Evolutionary conservation across 2,797 vertebrate genomes (phyloP).

Genomic region (Cichlasoma orientale): DNA sequence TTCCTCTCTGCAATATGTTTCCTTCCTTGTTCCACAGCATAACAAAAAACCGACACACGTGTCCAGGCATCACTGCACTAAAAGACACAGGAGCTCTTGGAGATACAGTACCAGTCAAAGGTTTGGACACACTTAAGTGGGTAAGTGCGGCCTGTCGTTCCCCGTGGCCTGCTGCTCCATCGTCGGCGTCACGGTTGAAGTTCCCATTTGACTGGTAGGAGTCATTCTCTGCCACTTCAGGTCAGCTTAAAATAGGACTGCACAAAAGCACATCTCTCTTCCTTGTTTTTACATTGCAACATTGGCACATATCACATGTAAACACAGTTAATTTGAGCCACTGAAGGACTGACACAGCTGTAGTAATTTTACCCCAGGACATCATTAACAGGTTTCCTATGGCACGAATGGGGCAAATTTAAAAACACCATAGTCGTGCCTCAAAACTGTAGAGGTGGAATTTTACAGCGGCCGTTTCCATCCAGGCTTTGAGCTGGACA

Average conservation of each 20-base stretch:
- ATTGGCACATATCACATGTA: not conserved
- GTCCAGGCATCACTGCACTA: conserved; percentile 33
- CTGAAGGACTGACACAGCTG: not conserved
- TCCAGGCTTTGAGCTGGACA: conserved; percentile 59
- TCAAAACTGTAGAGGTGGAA: conserved; percentile 34
- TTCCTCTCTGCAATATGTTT: conserved; percentile 71
- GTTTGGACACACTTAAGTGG: too few relatives aligned
- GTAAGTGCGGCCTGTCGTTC: conserved; percentile 6
- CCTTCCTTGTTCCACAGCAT: conserved; percentile 66
- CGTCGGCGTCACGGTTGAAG: not conserved
- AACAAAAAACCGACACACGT: conserved; percentile 51
- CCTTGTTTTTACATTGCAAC: not conserved
- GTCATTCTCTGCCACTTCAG: not conserved
- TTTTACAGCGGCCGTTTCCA: conserved; percentile 36
- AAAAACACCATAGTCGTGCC: conserved; percentile 15
- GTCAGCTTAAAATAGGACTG: not conserved
- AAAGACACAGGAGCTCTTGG: conserved; percentile 46
- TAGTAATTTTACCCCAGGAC: conserved; percentile 16
- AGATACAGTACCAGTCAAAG: not conserved
- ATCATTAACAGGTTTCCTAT: conserved; percentile 36
- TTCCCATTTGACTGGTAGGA: not conserved
- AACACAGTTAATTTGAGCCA: not conserved
- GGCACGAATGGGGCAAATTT: conserved; percentile 9
- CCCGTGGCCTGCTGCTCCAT: not conserved
- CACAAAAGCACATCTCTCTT: conserved; percentile 2